Base-by-base conservation (phyloP, 2,888 invertebrate genomes). In the Leptopilina drosophilae region DNA sequence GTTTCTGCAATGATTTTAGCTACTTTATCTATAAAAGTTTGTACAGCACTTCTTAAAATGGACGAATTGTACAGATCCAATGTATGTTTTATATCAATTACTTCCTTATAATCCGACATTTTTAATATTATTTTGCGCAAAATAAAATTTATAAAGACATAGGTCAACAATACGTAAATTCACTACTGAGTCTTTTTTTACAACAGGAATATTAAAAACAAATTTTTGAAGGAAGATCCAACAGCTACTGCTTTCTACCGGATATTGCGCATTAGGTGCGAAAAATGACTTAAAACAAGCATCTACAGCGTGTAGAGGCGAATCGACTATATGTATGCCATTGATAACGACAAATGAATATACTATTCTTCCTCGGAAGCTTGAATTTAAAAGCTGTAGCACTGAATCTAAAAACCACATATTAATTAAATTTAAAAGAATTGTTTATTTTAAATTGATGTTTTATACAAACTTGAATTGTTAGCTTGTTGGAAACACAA, bases 201-300 rank as follows among this genome's bases (percentile, higher is more conserved):
- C 14, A 12, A 65, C 15, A 12, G 20, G 9, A 20, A 79, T 76
- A 2, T 76, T 33, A 20, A 76, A 79, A 56, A 79, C 42, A n/a
- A 11, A 26, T 66, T 79, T 76, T 33, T 79, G 79, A 4, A 79
- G 6, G 56, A 79, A 79, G 14, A 14, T 15, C 79, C 79, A 79
- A 33, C 79, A 79, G 46, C 62, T 56, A 9, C 4, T 5, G 42
- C 76, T 15, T 42, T 79, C 65, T 15, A 20, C 12, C 26, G 79
- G 76, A 20, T 65, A 79, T 33, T 65, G 14, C 12, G 79, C 76
- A 56, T 79, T 56, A 12, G 76, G 49, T 11, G 79, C 76, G 33
- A 76, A 11, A 65, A 76, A 33, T 59, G 62, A 59, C 5, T 59
- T 2, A 59, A 59, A 59, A 59, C 62, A 59, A 59, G 15, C 15